Evolutionary conservation across 2,888 invertebrate species (phyloP).

Genomic region (Dynastes grantii): DNA sequence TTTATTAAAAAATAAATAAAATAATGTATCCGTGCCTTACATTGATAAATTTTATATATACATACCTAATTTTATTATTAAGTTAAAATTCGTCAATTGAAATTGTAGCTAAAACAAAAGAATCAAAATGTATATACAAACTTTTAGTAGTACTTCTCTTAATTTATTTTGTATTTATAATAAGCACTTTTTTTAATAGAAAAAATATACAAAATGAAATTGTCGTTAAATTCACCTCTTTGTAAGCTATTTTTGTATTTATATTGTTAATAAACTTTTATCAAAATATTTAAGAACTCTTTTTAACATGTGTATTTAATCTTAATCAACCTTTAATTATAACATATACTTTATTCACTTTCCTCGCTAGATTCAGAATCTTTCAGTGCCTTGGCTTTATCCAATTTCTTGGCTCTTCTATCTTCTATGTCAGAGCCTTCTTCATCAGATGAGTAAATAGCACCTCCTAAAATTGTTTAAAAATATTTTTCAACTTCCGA

Average conservation of each 20-base stretch:
- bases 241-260: slow-evolving; percentile 50
- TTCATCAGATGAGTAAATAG: slow-evolving; percentile 92
- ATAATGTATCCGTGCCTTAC: slow-evolving; percentile 48
- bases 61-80: slow-evolving; percentile 23
- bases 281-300: background rate
- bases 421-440: slow-evolving; percentile 89
- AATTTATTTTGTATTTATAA: slow-evolving; percentile 51
- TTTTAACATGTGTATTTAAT: slow-evolving; percentile 13
- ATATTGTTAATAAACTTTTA: slow-evolving; percentile 49
- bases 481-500: background rate
- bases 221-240: slow-evolving; percentile 30
- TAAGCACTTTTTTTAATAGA: slow-evolving; percentile 34
- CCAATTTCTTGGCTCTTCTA: slow-evolving; percentile 79
- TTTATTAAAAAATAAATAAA: slow-evolving; percentile 28
- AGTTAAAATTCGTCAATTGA: slow-evolving; percentile 13
- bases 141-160: slow-evolving; percentile 40
- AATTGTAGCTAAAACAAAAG: slow-evolving; percentile 25
- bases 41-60: slow-evolving; percentile 27
- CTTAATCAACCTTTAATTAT: background rate
- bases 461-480: slow-evolving; percentile 66
- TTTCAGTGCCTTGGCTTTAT: slow-evolving; percentile 84
- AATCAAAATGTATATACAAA: slow-evolving; percentile 38
- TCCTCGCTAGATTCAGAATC: slow-evolving; percentile 78
- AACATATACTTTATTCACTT: slow-evolving; percentile 45
- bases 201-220: slow-evolving; percentile 38